These are phyloP conservation scores for Asbolus verrucosus DNA, from an alignment of 1,140 invertebrate species.

Conservation along the genomic window DNA sequence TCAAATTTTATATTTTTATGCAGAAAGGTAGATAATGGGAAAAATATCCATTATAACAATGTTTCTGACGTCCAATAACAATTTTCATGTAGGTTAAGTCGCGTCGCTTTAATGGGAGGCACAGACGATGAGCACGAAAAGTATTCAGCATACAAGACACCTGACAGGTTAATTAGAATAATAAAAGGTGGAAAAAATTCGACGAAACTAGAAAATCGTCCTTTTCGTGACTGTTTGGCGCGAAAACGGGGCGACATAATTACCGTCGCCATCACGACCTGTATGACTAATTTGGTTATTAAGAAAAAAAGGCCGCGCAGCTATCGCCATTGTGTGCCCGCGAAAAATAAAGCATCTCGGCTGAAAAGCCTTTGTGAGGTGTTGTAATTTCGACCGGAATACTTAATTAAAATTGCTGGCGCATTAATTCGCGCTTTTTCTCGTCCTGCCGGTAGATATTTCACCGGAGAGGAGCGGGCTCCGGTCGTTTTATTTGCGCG, in stretches of 20 bases:
- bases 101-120: no score
- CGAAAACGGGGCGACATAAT: background rate
- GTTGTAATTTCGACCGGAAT: conserved; percentile 19
- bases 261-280: background rate
- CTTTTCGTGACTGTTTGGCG: background rate
- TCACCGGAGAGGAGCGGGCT: background rate
- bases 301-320: background rate
- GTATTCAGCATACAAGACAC: no score
- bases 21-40: no score
- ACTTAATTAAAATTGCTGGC: conserved; percentile 29
- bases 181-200: conserved; percentile 7
- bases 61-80: no score
- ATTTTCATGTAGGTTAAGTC: no score
- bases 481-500: conserved; percentile 29
- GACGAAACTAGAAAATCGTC: conserved; percentile 6
- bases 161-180: conserved; percentile 33
- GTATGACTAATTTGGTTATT: conserved; percentile 8
- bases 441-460: background rate
- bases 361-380: background rate
- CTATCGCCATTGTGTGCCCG: background rate
- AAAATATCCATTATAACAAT: no score
- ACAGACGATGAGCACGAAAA: no score
- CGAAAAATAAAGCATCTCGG: background rate
- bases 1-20: no score
- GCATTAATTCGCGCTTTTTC: conserved; percentile 15